Conservation (phyloP, 2,113 vertebrate species). For the Triplophysa tibetana region DNA sequence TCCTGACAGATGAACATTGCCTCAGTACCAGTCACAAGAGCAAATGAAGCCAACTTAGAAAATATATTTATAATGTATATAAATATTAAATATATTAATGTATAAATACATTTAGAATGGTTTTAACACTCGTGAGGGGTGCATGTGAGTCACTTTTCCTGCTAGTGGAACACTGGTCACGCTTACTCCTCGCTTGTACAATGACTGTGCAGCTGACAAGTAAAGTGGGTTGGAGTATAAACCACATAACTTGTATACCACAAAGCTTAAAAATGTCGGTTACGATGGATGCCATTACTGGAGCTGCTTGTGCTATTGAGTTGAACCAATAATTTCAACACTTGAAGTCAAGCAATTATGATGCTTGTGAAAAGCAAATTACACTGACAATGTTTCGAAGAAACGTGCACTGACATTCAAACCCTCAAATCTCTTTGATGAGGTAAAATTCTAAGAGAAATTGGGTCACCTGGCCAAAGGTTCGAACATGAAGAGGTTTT, state of each 20-base stretch:
- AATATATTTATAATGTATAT: neutral
- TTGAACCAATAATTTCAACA: neutral
- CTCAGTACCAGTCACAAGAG: neutral
- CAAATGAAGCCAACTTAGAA: neutral
- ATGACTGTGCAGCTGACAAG: conserved; percentile 15
- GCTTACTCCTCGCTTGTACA: neutral
- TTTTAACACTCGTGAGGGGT: neutral
- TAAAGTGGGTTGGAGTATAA: neutral
- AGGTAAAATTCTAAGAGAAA: conserved; percentile 4
- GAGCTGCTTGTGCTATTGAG: neutral
- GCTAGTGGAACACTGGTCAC: conserved; percentile 17
- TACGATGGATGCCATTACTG: neutral
- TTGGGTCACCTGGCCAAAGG: conserved; percentile 21
- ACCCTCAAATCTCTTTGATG: conserved; percentile 33
- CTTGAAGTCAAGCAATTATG: neutral
- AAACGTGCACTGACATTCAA: neutral
- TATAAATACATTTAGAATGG: too few species aligned
- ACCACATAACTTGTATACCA: conserved; percentile 8
- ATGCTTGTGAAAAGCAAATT: neutral
- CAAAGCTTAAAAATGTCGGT: conserved; percentile 21
- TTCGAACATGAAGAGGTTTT: neutral
- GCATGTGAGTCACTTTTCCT: conserved; percentile 1
- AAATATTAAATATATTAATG: too few species aligned
- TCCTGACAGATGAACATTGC: conserved; percentile 23
- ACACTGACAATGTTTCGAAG: neutral